These are phyloP conservation scores for Pherbina coryleti DNA, from an alignment of 2,888 invertebrate species.

Conservation along the genomic window DNA sequence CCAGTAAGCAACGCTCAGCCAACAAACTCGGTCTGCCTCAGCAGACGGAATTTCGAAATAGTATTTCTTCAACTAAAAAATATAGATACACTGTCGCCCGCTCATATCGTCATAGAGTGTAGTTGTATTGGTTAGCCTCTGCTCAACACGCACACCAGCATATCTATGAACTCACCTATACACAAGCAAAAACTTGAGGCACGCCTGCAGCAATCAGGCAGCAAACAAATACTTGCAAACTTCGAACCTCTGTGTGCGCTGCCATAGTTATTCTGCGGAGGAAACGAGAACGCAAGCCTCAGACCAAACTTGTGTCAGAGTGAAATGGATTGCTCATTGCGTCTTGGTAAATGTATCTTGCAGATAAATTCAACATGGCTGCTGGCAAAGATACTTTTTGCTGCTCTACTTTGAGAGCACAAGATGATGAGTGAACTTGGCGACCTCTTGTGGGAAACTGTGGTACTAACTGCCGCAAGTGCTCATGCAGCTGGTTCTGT, in stretches of 20 bases:
- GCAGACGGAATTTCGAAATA: not conserved
- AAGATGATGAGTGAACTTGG: slow-evolving; percentile 19
- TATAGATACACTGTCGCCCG: not conserved
- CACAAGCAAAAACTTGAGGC: not conserved
- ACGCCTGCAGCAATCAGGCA: slow-evolving; percentile 14
- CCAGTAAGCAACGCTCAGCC: too few relatives aligned
- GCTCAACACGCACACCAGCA: not conserved
- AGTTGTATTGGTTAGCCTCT: not conserved
- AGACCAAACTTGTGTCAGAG: slow-evolving; percentile 23
- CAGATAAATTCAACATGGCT: slow-evolving; percentile 66
- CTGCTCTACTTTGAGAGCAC: not conserved
- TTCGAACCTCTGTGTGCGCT: not conserved
- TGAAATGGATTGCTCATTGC: not conserved
- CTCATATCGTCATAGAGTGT: too few relatives aligned
- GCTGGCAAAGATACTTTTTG: slow-evolving; percentile 53
- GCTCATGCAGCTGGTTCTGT: slow-evolving; percentile 36
- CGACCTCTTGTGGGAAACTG: slow-evolving; percentile 59
- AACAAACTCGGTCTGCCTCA: too few relatives aligned
- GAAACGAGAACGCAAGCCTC: not conserved
- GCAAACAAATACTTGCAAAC: not conserved
- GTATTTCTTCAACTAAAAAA: not conserved
- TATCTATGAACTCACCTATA: not conserved
- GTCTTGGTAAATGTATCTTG: slow-evolving; percentile 41
- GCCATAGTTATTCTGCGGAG: not conserved
- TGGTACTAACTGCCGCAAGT: slow-evolving; percentile 18